Percentiles rank a stretch among this genome's conserved stretches.
phyloP scores from a whole-genome alignment of 2,797 vertebrate species.

The Hoplostethus mediterraneus region DNA sequence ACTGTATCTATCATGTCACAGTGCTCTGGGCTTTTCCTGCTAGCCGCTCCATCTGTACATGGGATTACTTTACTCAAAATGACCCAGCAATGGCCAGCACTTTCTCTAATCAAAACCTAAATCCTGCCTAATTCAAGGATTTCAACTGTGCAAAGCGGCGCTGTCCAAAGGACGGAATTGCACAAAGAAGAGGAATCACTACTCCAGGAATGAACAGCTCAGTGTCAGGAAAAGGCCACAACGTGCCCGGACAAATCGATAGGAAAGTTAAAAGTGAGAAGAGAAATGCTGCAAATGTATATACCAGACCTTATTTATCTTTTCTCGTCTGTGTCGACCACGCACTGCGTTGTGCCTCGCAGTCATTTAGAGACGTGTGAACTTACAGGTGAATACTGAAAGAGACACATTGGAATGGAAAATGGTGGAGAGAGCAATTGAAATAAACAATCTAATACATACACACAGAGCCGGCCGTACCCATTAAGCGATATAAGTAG shows the following conservation, averaged over 20 bases:
- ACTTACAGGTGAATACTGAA: neutral
- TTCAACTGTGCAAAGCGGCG: slow-evolving; percentile 20
- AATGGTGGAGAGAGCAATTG: no score
- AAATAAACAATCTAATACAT: no score
- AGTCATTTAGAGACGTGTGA: neutral
- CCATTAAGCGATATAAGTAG: no score
- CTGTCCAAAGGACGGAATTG: neutral
- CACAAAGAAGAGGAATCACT: neutral
- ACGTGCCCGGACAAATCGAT: neutral
- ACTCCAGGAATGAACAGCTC: neutral
- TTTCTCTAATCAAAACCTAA: slow-evolving; percentile 19
- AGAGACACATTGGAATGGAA: no score
- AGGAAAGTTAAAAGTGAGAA: neutral
- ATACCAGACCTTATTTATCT: no score
- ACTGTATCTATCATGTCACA: slow-evolving; percentile 31
- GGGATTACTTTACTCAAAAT: slow-evolving; percentile 5
- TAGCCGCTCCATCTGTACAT: slow-evolving; percentile 38
- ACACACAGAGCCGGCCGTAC: no score
- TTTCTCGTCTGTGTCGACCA: no score
- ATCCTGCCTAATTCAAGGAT: slow-evolving; percentile 10
- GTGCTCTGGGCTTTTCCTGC: slow-evolving; percentile 19
- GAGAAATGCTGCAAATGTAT: no score
- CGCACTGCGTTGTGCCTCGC: neutral
- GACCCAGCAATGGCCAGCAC: neutral
- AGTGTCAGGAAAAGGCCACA: neutral